Evolutionary conservation across 2,797 vertebrate genomes (phyloP).

Genomic region (Chrysolophus pictus): DNA sequence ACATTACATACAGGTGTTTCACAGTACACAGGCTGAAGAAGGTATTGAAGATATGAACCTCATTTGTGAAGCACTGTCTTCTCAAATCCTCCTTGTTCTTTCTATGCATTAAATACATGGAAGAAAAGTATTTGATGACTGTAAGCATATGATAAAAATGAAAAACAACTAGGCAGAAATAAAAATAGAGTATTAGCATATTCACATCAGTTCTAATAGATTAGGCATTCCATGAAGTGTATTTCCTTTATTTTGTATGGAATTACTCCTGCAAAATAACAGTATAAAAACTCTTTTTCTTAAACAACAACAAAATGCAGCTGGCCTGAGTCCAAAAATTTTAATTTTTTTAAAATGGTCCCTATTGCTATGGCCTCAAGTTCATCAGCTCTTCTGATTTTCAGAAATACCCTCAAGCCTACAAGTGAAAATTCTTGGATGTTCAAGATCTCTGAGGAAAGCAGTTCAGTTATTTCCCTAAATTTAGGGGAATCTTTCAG

Average conservation of each 20-base stretch:
- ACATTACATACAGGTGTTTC: background rate
- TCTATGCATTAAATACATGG: background rate
- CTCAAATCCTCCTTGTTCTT: rapidly evolving
- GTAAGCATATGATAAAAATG: background rate
- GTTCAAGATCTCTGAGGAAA: background rate
- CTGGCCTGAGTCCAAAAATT: background rate
- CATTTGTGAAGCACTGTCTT: background rate
- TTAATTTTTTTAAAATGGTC: background rate
- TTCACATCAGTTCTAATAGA: background rate
- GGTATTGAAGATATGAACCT: background rate
- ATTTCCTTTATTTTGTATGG: background rate
- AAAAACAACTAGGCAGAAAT: background rate
- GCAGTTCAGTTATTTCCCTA: background rate
- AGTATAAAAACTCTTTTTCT: background rate
- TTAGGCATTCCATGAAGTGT: background rate
- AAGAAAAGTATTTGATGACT: background rate
- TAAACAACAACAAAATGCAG: background rate
- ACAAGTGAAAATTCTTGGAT: background rate
- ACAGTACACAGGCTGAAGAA: background rate
- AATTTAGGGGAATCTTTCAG: background rate
- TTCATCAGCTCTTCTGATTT: background rate
- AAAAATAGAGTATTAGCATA: background rate
- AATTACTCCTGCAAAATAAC: background rate
- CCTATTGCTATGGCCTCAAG: background rate
- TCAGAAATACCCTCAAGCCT: background rate